phyloP scores from a whole-genome alignment of 1,140 invertebrate genomes.

The Fopius arisanus region DNA sequence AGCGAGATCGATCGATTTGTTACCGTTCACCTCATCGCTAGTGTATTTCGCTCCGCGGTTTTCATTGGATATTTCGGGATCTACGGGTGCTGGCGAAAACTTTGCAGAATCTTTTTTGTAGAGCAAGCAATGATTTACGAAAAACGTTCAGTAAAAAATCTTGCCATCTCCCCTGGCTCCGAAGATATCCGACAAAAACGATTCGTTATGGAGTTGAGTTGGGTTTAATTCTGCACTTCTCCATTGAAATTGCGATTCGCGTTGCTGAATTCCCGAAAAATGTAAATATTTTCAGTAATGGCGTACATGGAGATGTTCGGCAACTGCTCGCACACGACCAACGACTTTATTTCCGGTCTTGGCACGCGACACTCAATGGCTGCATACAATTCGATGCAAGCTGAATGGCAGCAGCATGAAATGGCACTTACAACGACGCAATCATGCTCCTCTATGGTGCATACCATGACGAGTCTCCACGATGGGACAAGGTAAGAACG shows the following conservation, averaged over 20 bases:
- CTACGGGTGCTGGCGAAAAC: neutral
- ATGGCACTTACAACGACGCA: conserved; percentile 68
- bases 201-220: neutral
- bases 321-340: conserved; percentile 81
- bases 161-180: neutral
- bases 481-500: conserved; percentile 57
- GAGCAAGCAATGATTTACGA: neutral
- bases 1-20: no score
- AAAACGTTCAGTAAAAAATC: neutral
- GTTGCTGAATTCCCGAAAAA: neutral
- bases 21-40: no score
- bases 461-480: conserved; percentile 60
- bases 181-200: neutral
- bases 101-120: neutral
- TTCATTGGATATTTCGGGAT: neutral
- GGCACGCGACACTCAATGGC: conserved; percentile 81
- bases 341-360: conserved; percentile 72
- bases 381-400: conserved; percentile 76
- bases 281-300: conserved; percentile 76
- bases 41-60: no score
- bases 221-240: neutral
- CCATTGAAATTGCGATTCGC: neutral
- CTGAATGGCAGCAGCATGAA: conserved; percentile 73
- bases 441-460: conserved; percentile 68
- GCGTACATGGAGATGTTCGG: conserved; percentile 96